A percentile compares a stretch with the other conserved stretches of the same genome.
Conservation (phyloP, 2,888 invertebrate genomes). For the Neuroscelio doddi region DNA sequence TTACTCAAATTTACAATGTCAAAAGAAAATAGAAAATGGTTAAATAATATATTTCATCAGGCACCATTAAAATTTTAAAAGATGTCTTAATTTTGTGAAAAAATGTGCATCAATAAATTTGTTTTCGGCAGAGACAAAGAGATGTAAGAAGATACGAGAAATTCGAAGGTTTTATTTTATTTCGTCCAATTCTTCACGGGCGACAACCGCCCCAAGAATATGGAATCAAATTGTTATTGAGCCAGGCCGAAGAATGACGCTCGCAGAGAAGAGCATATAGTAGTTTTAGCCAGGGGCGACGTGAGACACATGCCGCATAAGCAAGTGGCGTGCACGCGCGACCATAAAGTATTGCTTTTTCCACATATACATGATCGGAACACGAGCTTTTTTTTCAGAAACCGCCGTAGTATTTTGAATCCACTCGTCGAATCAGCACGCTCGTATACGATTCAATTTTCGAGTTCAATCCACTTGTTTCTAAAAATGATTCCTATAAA, state of each 20-base stretch:
- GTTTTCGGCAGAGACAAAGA: too few relatives aligned
- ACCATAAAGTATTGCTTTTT: slow-evolving; percentile 55
- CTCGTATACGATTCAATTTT: too few relatives aligned
- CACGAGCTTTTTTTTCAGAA: too few relatives aligned
- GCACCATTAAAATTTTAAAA: too few relatives aligned
- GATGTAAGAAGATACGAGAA: neutral
- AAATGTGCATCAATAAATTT: too few relatives aligned
- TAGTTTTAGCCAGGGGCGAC: slow-evolving; percentile 59
- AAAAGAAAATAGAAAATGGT: neutral
- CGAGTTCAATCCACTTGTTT: too few relatives aligned
- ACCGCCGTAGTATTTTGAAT: too few relatives aligned
- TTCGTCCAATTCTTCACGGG: slow-evolving; percentile 67
- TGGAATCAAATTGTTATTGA: slow-evolving; percentile 67
- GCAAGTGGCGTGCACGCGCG: slow-evolving; percentile 56
- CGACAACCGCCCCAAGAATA: slow-evolving; percentile 64
- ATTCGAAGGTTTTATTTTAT: slow-evolving; percentile 62
- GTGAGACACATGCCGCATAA: slow-evolving; percentile 58
- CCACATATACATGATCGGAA: slow-evolving; percentile 27
- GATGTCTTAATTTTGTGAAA: too few relatives aligned
- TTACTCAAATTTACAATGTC: slow-evolving; percentile 1
- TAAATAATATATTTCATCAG: too few relatives aligned
- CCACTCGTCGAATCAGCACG: too few relatives aligned
- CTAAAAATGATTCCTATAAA: too few relatives aligned
- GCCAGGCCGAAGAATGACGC: slow-evolving; percentile 37
- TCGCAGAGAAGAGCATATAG: slow-evolving; percentile 48